Evolutionary conservation across 2,888 invertebrate species (phyloP).

Genomic region (Anoplius nigerrimus): DNA sequence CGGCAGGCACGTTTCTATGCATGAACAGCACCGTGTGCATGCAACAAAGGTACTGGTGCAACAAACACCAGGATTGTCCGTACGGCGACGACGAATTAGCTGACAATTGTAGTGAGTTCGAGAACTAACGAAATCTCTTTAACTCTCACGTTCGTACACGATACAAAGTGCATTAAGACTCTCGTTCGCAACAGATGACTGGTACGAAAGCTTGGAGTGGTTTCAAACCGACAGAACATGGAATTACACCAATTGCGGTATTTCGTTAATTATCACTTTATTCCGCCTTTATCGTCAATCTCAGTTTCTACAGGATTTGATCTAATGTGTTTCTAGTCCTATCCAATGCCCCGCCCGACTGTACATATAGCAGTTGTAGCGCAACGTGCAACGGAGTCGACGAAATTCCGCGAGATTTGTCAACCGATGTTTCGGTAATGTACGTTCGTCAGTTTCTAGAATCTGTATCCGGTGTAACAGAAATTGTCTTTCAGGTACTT

Average conservation of each 20-base stretch:
- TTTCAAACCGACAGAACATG: slow-evolving; percentile 45
- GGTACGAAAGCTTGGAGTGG: slow-evolving; percentile 62
- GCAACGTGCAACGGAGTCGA: slow-evolving; percentile 58
- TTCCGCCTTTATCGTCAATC: not conserved
- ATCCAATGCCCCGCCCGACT: slow-evolving; percentile 51
- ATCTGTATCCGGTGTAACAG: not conserved
- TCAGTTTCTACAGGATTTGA: not conserved
- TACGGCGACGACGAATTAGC: slow-evolving; percentile 72
- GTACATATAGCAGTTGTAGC: slow-evolving; percentile 52
- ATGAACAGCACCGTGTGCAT: slow-evolving; percentile 77
- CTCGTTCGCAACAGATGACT: slow-evolving; percentile 60
- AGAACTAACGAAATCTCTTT: slow-evolving; percentile 15
- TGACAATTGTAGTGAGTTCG: slow-evolving; percentile 69
- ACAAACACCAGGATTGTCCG: slow-evolving; percentile 76
- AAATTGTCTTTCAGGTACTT: slow-evolving; percentile 61
- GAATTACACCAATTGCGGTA: slow-evolving; percentile 53
- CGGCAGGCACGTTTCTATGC: slow-evolving; percentile 78
- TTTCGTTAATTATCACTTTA: slow-evolving; percentile 9
- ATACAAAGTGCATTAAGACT: not conserved
- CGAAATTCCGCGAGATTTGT: slow-evolving; percentile 65
- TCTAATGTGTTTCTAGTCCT: slow-evolving; percentile 48
- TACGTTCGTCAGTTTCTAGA: slow-evolving; percentile 50
- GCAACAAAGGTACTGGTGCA: slow-evolving; percentile 78
- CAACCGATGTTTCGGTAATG: slow-evolving; percentile 63
- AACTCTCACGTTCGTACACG: slow-evolving; percentile 6